Evolutionary conservation across 2,113 vertebrate genomes (phyloP).

Genomic region (Bostrychus sinensis): DNA sequence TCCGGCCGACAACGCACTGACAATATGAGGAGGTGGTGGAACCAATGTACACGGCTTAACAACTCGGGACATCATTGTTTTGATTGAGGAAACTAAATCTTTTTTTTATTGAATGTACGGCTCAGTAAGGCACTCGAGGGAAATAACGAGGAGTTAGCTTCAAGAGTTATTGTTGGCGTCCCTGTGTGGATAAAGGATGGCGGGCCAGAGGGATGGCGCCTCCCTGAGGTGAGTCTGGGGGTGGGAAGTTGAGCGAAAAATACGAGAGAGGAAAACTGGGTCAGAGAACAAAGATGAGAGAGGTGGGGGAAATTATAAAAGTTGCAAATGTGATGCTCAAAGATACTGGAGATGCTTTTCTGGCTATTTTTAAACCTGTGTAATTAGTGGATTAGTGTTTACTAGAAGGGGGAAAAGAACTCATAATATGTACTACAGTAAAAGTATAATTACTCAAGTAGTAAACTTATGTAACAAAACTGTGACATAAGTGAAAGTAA

Average conservation of each 20-base stretch:
- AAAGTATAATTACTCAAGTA: no score
- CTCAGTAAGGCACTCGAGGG: slow-evolving; percentile 45
- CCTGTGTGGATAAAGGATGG: slow-evolving; percentile 40
- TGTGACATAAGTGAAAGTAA: no score
- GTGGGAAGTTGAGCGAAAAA: slow-evolving; percentile 28
- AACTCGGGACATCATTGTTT: slow-evolving; percentile 36
- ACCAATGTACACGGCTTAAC: slow-evolving; percentile 37
- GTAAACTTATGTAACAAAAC: no score
- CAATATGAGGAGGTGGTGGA: slow-evolving; percentile 30
- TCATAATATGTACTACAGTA: no score
- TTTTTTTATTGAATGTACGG: slow-evolving; percentile 54
- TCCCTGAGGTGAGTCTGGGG: slow-evolving; percentile 43
- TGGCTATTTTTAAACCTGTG: slow-evolving; percentile 9
- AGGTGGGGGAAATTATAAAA: slow-evolving; percentile 34
- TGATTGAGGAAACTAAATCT: slow-evolving; percentile 53
- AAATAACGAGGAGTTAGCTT: slow-evolving; percentile 71
- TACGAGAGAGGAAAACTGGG: slow-evolving; percentile 54
- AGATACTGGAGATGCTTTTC: slow-evolving; percentile 27
- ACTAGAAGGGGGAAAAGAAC: no score
- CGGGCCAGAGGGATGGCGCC: slow-evolving; percentile 30
- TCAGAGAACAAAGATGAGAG: slow-evolving; percentile 58
- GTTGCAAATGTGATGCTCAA: slow-evolving; percentile 35
- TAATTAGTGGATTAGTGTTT: no score
- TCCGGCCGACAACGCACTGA: slow-evolving; percentile 1
- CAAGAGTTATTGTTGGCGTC: slow-evolving; percentile 52